These are phyloP conservation scores for Gila orcuttii DNA, from an alignment of 2,113 vertebrate genomes.

Conservation along the genomic window DNA sequence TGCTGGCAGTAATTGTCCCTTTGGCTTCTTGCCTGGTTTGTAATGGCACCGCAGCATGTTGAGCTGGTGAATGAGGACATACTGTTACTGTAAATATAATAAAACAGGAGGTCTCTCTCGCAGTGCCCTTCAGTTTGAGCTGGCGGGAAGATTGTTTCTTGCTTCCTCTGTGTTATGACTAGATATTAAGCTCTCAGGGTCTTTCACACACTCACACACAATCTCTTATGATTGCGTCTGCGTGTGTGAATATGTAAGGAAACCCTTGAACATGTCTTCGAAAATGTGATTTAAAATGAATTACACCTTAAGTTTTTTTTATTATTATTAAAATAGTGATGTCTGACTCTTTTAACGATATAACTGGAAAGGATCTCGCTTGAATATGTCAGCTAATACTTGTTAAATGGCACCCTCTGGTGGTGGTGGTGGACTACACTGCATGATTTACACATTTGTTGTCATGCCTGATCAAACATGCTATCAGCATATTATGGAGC, in stretches of 20 bases:
- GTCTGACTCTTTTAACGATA: background rate
- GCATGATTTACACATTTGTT: background rate
- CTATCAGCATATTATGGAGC: too few relatives aligned
- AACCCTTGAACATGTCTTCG: background rate
- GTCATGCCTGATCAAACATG: background rate
- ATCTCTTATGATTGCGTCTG: background rate
- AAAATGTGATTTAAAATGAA: background rate
- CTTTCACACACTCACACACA: constrained; percentile 34
- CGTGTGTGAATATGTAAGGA: background rate
- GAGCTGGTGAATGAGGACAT: constrained; percentile 28
- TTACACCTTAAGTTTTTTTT: background rate
- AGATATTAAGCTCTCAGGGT: constrained; percentile 42
- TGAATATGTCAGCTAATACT: background rate
- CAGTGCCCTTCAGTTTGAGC: constrained; percentile 26
- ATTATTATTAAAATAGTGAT: background rate
- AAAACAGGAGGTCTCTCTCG: constrained; percentile 4
- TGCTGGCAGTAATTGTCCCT: background rate
- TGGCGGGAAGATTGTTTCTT: constrained; percentile 25
- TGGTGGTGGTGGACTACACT: background rate
- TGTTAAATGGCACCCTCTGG: constrained; percentile 39
- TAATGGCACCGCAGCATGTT: constrained; percentile 5
- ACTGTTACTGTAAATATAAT: constrained; percentile 28
- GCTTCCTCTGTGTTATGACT: constrained; percentile 53
- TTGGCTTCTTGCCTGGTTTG: constrained; percentile 22
- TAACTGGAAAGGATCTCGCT: background rate